Conservation (phyloP, 2,797 vertebrate species). For the Acanthurus tractus region DNA sequence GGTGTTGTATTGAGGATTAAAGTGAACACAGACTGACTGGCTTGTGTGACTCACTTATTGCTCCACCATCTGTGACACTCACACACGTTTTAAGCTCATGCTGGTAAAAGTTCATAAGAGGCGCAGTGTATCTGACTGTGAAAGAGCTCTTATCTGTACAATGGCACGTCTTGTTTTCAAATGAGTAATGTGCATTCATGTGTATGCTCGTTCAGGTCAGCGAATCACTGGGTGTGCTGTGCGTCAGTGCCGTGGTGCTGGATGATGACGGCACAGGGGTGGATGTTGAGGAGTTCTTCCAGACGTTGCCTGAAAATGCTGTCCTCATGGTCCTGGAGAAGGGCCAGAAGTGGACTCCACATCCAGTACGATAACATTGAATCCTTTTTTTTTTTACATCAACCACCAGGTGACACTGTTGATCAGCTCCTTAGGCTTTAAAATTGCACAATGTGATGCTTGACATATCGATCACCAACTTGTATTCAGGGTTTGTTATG, state of each 20-base stretch:
- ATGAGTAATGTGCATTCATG: not conserved
- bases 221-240: constrained; percentile 75
- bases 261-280: constrained; percentile 94
- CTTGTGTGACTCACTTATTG: constrained; percentile 3
- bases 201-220: constrained; percentile 76
- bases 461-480: not conserved
- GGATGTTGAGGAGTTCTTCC: constrained; percentile 93
- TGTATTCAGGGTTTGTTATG: constrained; percentile 4
- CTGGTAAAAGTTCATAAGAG: not conserved
- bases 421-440: constrained; percentile 3
- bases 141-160: not conserved
- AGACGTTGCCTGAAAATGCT: constrained; percentile 86
- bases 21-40: not conserved
- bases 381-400: not conserved
- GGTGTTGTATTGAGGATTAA: not conserved
- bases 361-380: constrained; percentile 71
- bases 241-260: constrained; percentile 86
- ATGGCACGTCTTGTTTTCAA: not conserved
- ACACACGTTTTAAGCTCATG: not conserved
- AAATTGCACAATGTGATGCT: not conserved
- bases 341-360: constrained; percentile 88
- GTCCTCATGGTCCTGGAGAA: constrained; percentile 91
- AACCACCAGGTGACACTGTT: constrained; percentile 61
- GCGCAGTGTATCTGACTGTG: not conserved
- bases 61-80: not conserved